Evolutionary conservation across 2,888 invertebrate genomes (phyloP), one percentile per base, ranked within the genome.

Genomic region (Abrostola triplasia): DNA sequence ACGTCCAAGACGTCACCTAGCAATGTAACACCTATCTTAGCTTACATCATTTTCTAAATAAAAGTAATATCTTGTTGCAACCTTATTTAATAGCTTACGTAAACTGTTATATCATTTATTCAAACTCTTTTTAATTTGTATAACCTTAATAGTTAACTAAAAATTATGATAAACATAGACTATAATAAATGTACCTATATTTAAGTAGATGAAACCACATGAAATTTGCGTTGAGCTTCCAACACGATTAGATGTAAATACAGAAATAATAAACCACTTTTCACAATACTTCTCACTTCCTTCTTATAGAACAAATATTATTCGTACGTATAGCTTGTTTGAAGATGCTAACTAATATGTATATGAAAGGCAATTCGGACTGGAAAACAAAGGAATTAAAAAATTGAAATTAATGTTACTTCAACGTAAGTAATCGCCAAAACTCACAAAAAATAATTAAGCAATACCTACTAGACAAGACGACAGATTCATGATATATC

Each of bases 241-340:
- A 95, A 94, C 94, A 95, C 92, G 93, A 93, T 94, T 95, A 95
- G 95, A 90, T 95, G 95, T 95, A 95, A 87, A 95, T 95, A 95
- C 88, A 90, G 85, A 88, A 83, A 85, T 89, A 88, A 82, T 74
- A 80, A 81, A 70, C 80, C 79, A 82, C 72, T 81, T 59, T 66
- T 78, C 72, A 79, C 71, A 77, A 66, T 56, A 54, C 77, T 71
- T 64, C 48, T 66, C 60, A 62, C 70, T 71, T 72, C 73, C 65
- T 73, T 67, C 65, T 64, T 69, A 37, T 63, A 44, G 55, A 61
- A 54, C 52, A 61, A 60, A 66, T 68, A 65, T 64, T 57, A 47
- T 59, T 65, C 60, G 37, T 47, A 47, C 24, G 13, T 47, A 60
- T 38, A 13, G 38, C 54, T 47, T 51, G 60, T 60, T 36, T 56